phyloP scores from a whole-genome alignment of 2,888 invertebrate species.

The Odontocolon sp. region DNA sequence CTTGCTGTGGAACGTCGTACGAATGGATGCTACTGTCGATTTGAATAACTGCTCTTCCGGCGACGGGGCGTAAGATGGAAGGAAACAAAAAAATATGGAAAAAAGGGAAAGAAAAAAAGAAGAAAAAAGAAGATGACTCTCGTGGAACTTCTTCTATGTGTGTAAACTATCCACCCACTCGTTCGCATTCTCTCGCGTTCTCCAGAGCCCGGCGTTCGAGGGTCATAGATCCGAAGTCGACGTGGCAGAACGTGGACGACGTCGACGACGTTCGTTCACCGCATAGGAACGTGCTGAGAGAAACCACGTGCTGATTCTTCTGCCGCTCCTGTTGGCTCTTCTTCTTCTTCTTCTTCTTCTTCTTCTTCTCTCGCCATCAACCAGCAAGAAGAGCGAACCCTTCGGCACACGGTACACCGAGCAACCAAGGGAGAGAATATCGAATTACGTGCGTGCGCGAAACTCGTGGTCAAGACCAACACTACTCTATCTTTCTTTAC shows the following conservation, averaged over 20 bases:
- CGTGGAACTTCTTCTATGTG: too few relatives aligned
- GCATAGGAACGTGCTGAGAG: background rate
- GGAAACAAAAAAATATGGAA: background rate
- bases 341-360: background rate
- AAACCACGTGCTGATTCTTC: too few relatives aligned
- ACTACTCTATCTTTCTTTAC: background rate
- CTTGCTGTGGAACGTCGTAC: constrained; percentile 22
- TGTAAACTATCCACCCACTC: constrained; percentile 38
- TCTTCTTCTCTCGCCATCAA: background rate
- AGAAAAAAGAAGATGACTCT: too few relatives aligned
- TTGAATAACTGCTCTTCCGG: constrained; percentile 59
- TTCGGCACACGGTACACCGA: constrained; percentile 9
- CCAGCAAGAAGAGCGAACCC: background rate
- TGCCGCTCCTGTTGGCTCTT: too few relatives aligned
- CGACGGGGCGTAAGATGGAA: background rate
- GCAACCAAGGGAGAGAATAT: constrained; percentile 32
- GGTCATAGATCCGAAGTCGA: constrained; percentile 48
- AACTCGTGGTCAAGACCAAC: constrained; percentile 15
- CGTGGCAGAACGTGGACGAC: background rate
- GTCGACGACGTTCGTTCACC: background rate
- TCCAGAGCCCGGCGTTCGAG: background rate
- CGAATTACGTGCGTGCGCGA: constrained; percentile 53
- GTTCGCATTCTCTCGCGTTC: constrained; percentile 34
- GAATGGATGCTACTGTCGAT: constrained; percentile 63
- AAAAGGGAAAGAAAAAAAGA: background rate